Base-by-base conservation (phyloP, 2,888 invertebrate genomes). In the Cataglyphis livida region DNA sequence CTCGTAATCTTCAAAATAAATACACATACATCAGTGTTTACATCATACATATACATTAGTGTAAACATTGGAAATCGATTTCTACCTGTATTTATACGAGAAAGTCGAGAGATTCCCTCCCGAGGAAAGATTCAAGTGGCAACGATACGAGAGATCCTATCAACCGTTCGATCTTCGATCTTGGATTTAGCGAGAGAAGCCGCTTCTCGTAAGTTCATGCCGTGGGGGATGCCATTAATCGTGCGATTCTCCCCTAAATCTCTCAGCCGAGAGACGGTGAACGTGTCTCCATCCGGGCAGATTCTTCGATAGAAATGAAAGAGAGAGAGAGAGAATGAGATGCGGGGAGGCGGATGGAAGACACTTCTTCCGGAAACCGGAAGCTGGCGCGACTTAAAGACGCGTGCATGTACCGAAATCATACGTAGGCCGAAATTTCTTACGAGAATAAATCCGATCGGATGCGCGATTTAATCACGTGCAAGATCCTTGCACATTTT, bases 331-430 rank as follows among this genome's bases (percentile, higher is more conserved):
- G 44, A 61, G 41, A n/a, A n/a, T n/a, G n/a, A 62, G 71, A 64
- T 38, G 44, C 65, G 84, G 78, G 78, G 74, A 68, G 64, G 70
- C 79, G 85, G 87, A 89, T 87, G 85, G 90, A 88, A 87, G 86
- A 86, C 85, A 81, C 87, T 86, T 84, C 91, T 91, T 92, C 92
- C 93, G 93, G 92, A 92, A 92, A 91, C 92, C 93, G 93, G 93
- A 93, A 93, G 89, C 90, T 88, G 93, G 91, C 93, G 92, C 92
- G 93, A 92, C 93, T 92, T 90, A 90, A 91, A 92, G 93, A 92
- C 91, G 92, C 90, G 85, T 87, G 82, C 86, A 76, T 64, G 81
- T 64, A 76, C 35, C 59, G 82, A 84, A 76, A 84, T 82, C 82
- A 66, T 62, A 64, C 76, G 62, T 62, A 59, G 62, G n/a, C 15